Evolutionary conservation across 2,888 invertebrate genomes (phyloP).

Genomic region (Helobdella robusta): DNA sequence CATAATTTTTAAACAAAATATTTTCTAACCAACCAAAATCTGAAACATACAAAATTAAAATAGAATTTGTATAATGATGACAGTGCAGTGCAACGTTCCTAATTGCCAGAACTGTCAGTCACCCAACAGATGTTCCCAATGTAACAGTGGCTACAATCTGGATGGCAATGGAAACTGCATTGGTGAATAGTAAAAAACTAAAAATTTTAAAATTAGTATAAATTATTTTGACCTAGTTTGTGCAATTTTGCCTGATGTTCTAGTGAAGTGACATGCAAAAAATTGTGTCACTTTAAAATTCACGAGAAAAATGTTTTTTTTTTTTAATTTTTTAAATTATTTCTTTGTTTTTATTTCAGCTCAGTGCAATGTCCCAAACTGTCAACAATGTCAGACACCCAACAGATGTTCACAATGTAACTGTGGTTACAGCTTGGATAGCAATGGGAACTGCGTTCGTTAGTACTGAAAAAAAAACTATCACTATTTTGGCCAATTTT

Average conservation of each 20-base stretch:
- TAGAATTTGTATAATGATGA: background rate
- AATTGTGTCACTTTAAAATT: background rate
- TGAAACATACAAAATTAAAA: too few relatives aligned
- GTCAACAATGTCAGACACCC: background rate
- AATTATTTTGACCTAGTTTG: too few relatives aligned
- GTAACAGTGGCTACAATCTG: conserved; percentile 6
- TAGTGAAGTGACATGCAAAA: background rate
- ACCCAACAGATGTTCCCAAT: background rate
- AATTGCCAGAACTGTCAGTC: conserved; percentile 7
- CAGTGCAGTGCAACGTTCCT: conserved; percentile 8
- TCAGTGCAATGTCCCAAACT: conserved; percentile 17
- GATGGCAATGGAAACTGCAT: background rate
- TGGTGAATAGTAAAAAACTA: too few relatives aligned
- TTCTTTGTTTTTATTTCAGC: too few relatives aligned
- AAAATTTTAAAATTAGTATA: too few relatives aligned
- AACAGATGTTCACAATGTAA: conserved; percentile 7
- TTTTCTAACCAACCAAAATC: too few relatives aligned
- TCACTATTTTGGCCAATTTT: too few relatives aligned
- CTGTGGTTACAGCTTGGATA: background rate
- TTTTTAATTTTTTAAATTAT: too few relatives aligned
- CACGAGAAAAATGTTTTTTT: too few relatives aligned
- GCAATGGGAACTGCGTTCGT: conserved; percentile 6
- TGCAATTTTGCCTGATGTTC: too few relatives aligned
- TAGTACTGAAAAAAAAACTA: too few relatives aligned
- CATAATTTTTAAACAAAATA: too few relatives aligned